phyloP scores from a whole-genome alignment of 2,888 invertebrate species.

The Keiferia lycopersicella region DNA sequence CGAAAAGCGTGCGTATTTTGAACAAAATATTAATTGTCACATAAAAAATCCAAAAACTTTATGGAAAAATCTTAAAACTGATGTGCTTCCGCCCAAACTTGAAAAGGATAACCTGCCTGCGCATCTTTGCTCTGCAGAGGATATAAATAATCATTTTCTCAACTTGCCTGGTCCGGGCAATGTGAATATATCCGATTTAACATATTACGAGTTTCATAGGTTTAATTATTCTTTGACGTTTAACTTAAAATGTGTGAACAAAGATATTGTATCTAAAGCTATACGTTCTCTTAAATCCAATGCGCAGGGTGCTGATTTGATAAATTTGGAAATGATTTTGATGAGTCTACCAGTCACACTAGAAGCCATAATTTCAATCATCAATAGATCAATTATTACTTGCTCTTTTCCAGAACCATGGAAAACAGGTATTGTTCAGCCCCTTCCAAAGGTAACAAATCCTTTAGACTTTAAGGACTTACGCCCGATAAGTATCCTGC shows the following conservation, averaged over 20 bases:
- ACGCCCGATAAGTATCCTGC: slow-evolving; percentile 37
- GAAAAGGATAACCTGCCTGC: slow-evolving; percentile 8
- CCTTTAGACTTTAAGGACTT: slow-evolving; percentile 24
- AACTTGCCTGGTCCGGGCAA: not conserved
- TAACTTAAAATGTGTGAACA: slow-evolving; percentile 8
- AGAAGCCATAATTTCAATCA: slow-evolving; percentile 13
- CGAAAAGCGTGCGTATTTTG: slow-evolving; percentile 12
- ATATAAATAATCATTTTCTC: slow-evolving; percentile 25
- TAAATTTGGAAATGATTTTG: slow-evolving; percentile 26
- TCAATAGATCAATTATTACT: slow-evolving; percentile 27
- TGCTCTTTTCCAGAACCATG: slow-evolving; percentile 34
- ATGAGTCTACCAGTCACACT: slow-evolving; percentile 22
- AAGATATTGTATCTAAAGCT: not conserved
- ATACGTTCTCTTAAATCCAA: slow-evolving; percentile 21
- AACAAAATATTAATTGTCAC: slow-evolving; percentile 10
- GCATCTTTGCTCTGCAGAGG: slow-evolving; percentile 18
- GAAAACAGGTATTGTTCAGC: slow-evolving; percentile 36
- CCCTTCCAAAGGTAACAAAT: slow-evolving; percentile 37
- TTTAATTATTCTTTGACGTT: not conserved
- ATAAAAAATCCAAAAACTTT: slow-evolving; percentile 10
- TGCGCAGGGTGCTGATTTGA: slow-evolving; percentile 23
- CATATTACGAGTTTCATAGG: slow-evolving; percentile 19
- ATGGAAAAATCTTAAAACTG: slow-evolving; percentile 24
- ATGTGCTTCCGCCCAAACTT: not conserved
- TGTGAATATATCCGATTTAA: slow-evolving; percentile 1